Conservation (phyloP, 2,797 vertebrate species). For the Gallinago nigripennis region DNA sequence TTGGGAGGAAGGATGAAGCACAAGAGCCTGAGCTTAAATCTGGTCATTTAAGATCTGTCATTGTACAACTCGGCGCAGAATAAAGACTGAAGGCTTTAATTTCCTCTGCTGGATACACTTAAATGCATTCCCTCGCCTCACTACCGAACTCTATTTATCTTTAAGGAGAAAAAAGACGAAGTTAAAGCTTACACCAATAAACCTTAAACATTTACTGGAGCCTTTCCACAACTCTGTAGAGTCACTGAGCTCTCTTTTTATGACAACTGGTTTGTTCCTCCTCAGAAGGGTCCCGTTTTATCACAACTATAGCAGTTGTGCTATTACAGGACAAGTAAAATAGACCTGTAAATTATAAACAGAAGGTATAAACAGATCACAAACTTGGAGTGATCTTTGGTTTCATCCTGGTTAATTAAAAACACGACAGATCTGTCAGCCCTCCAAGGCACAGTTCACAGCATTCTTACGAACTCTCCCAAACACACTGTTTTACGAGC, state of each 20-base stretch:
- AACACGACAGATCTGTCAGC: neutral
- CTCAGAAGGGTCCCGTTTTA: neutral
- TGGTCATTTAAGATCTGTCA: neutral
- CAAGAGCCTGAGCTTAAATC: no score
- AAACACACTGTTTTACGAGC: neutral
- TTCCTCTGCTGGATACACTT: neutral
- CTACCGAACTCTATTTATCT: neutral
- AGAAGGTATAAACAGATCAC: neutral
- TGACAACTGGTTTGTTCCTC: neutral
- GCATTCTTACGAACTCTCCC: neutral
- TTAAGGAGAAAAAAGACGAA: neutral
- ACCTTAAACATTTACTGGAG: neutral
- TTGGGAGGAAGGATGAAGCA: neutral
- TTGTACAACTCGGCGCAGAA: neutral
- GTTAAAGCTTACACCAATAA: neutral
- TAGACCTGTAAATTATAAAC: neutral
- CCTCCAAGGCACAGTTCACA: neutral
- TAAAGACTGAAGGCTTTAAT: neutral
- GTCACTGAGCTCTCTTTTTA: neutral
- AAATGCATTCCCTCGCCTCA: neutral
- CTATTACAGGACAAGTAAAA: neutral
- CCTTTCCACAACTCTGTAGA: neutral
- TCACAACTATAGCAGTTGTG: neutral
- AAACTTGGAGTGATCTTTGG: neutral
- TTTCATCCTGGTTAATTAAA: constrained; percentile 17